Evolutionary conservation across 2,113 vertebrate species (phyloP).

Genomic region (Oryzias melastigma): DNA sequence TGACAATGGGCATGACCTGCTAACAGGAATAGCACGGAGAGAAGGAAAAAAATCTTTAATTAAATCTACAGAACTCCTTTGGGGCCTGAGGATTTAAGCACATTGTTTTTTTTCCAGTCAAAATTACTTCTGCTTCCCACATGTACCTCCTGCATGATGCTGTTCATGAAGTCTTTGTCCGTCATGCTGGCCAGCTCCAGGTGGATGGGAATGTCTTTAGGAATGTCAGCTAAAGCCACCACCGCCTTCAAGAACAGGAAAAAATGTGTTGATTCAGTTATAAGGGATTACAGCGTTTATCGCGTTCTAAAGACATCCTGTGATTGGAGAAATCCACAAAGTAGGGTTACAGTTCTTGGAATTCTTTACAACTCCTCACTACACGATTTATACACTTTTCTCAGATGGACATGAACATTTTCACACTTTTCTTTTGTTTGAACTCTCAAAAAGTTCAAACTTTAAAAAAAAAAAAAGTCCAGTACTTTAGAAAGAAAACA

Average conservation of each 20-base stretch:
- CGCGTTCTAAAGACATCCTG: no score
- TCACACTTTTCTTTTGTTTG: no score
- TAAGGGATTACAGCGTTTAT: background rate
- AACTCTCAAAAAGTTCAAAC: no score
- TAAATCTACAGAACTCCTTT: conserved; percentile 8
- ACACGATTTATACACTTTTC: no score
- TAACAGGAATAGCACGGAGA: conserved; percentile 77
- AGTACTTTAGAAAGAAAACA: no score
- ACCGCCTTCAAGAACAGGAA: conserved; percentile 77
- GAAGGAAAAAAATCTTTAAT: conserved; percentile 37
- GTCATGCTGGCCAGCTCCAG: conserved; percentile 98
- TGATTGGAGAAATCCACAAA: no score
- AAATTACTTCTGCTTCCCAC: conserved; percentile 11
- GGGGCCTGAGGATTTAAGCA: conserved; percentile 8
- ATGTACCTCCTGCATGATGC: conserved; percentile 92
- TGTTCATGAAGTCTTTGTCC: conserved; percentile 89
- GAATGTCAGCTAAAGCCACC: conserved; percentile 84
- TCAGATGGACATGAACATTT: no score
- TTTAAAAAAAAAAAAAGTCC: no score
- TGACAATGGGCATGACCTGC: conserved; percentile 95
- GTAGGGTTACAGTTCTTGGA: no score
- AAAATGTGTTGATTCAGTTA: background rate
- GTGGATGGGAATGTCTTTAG: conserved; percentile 86
- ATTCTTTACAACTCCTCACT: no score
- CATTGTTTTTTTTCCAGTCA: background rate